phyloP scores from a whole-genome alignment of 2,113 vertebrate species.

The Pseudonaja textilis region DNA sequence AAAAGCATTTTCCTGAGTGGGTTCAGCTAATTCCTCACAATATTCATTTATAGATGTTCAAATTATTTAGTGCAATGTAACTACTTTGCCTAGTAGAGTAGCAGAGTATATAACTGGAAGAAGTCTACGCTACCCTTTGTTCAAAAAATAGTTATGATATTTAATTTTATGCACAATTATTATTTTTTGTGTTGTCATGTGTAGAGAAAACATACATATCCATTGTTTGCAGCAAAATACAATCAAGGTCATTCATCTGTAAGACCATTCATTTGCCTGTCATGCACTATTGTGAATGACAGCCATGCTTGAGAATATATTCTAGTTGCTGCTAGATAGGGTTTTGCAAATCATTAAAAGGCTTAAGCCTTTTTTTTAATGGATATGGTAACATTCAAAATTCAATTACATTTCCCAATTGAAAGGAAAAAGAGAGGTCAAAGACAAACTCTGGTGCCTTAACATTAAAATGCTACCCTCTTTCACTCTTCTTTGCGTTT shows the following conservation, averaged over 20 bases:
- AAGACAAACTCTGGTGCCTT: not conserved
- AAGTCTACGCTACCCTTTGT: not conserved
- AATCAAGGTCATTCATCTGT: not conserved
- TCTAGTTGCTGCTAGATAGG: not conserved
- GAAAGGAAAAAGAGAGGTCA: not conserved
- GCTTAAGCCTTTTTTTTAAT: not conserved
- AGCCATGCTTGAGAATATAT: not conserved
- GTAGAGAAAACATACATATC: not conserved
- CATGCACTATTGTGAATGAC: not conserved
- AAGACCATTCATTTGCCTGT: not conserved
- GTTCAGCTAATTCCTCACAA: not conserved
- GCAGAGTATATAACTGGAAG: not conserved
- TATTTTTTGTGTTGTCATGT: not conserved
- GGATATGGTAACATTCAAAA: not conserved
- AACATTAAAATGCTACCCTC: not conserved
- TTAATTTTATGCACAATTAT: not conserved
- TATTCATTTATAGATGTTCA: not conserved
- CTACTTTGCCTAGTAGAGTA: not conserved
- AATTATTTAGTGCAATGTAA: not conserved
- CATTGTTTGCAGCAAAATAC: not conserved
- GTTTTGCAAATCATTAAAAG: not conserved
- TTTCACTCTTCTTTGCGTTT: not conserved
- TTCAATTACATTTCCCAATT: not conserved
- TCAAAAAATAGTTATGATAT: not conserved
- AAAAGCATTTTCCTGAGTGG: not conserved